phyloP scores from a whole-genome alignment of 2,888 invertebrate species.

The Sarcophaga subvicina region DNA sequence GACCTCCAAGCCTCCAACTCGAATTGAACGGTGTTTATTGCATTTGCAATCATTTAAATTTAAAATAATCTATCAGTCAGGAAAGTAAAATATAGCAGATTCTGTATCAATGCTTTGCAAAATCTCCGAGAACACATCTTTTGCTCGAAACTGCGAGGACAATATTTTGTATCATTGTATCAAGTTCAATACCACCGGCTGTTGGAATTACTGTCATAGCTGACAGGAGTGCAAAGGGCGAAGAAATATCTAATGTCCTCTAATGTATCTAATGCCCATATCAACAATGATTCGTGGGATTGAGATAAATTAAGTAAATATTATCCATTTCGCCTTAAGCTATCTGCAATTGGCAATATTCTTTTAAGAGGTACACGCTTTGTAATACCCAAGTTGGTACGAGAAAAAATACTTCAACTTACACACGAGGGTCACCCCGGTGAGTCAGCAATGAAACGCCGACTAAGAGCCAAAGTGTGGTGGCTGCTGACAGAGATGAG shows the following conservation, averaged over 20 bases:
- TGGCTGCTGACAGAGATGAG: conserved; percentile 48
- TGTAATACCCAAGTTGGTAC: conserved; percentile 42
- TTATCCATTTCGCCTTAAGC: conserved; percentile 35
- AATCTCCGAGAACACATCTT: conserved; percentile 33
- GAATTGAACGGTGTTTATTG: conserved; percentile 60
- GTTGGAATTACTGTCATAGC: conserved; percentile 50
- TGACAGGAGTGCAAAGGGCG: conserved; percentile 30
- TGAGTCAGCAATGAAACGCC: conserved; percentile 54
- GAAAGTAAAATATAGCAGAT: conserved; percentile 58
- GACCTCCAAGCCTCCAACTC: conserved; percentile 39
- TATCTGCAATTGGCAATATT: conserved; percentile 29
- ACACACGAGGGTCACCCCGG: conserved; percentile 43
- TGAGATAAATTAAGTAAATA: conserved; percentile 37
- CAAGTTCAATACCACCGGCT: conserved; percentile 37
- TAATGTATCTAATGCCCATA: no score
- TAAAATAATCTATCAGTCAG: conserved; percentile 45
- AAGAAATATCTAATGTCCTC: conserved; percentile 40
- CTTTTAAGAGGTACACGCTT: conserved; percentile 40
- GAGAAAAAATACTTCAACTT: conserved; percentile 24
- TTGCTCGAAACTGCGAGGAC: conserved; percentile 50
- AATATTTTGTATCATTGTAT: conserved; percentile 46
- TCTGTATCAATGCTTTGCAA: conserved; percentile 62
- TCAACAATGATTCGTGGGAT: conserved; percentile 25
- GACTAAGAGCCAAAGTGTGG: conserved; percentile 52
- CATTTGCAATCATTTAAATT: conserved; percentile 30